These are phyloP conservation scores for Grammomys dolichurus DNA, from an alignment of 2,113 vertebrate genomes.

Conservation along the genomic window DNA sequence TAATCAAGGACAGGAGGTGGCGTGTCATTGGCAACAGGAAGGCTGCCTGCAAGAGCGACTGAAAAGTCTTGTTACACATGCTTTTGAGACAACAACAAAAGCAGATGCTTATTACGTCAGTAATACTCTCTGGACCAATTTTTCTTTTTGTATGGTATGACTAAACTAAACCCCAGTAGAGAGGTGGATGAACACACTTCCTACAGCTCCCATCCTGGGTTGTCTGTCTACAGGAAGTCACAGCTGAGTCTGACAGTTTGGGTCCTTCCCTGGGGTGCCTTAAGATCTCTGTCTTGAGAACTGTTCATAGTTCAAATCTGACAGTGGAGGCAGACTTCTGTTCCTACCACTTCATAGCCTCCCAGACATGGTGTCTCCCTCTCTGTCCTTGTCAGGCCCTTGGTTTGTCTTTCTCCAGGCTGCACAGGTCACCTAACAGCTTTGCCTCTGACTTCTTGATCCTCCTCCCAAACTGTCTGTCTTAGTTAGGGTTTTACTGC, in stretches of 20 bases:
- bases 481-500: too few relatives aligned
- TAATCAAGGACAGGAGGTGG: background rate
- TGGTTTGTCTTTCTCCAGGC: background rate
- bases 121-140: background rate
- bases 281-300: background rate
- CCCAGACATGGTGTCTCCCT: too few relatives aligned
- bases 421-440: background rate
- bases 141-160: background rate
- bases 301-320: background rate
- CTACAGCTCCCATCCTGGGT: too few relatives aligned
- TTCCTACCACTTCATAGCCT: accelerated
- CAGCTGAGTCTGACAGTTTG: background rate
- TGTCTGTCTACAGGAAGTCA: background rate
- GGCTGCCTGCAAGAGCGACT: background rate
- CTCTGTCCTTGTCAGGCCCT: background rate
- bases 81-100: background rate
- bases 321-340: accelerated
- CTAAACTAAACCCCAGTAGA: background rate
- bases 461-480: background rate
- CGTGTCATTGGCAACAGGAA: background rate
- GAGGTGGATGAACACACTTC: background rate
- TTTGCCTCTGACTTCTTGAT: too few relatives aligned
- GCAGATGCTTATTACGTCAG: background rate
- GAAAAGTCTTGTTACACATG: background rate
- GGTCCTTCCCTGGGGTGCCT: background rate